Evolutionary conservation across 2,797 vertebrate genomes (phyloP), one percentile per base, ranked within the genome.

Genomic region (Anabacerthia variegaticeps): DNA sequence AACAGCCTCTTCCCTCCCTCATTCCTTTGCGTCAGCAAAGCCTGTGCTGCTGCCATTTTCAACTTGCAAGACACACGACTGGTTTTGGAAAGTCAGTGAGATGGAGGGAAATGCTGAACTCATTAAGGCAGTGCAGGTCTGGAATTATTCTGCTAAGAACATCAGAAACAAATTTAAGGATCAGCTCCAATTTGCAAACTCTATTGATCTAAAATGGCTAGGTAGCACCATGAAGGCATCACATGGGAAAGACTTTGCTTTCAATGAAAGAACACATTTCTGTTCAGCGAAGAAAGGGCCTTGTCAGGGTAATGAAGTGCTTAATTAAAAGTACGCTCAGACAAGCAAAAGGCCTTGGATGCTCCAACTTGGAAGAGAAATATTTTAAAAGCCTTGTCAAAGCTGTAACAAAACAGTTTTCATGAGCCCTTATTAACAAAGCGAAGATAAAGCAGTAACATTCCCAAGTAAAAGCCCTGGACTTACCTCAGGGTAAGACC

Each of bases 401-500:
- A 95, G 51, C 63, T 92, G 67, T 61, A 90, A 81, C 52, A 37
- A 68, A 92, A 27, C 61, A 49, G 34, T 43, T 73, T 58, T 48
- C 58, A 67, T 58, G 77, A 80, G 81, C 48, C 77, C 58, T 41
- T 65, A 39, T 14, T 58, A 88, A 72, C 46, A 65, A 83, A 88
- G 77, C 52, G 23, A 54, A 1, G 67, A 54, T 28, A 88, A 79
- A 37, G 49, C 68, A 62, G 46, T 14, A 68, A 43, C 0, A 10
- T n/a, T 8, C 79, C n/a, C 15, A 81, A 89, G 44, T 55, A 93
- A 73, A 92, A 44, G 32, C 30, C 84, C 24, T 67, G 59, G 20
- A 85, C 99, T 98, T 95, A 99, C 99, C 99, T 99, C 99, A 12
- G 99, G 99, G 95, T 99, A 99, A 44, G 99, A 99, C 99, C 99